phyloP scores from a whole-genome alignment of 2,888 invertebrate species.

The Platypus cylindrus region DNA sequence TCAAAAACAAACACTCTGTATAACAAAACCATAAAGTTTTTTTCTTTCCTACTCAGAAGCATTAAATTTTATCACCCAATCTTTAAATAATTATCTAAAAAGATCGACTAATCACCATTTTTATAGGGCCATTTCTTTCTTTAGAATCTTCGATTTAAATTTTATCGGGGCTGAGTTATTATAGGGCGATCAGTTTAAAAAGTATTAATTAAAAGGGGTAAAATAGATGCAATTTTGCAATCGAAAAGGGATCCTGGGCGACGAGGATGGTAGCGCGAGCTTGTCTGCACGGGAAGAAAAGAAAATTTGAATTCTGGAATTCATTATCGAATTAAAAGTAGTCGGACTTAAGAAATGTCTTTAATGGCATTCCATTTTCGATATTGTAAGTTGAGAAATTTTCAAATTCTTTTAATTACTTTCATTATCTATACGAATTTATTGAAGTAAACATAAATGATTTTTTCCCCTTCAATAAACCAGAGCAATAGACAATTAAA shows the following conservation, averaged over 20 bases:
- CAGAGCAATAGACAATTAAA: too few relatives aligned
- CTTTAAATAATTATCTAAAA: too few relatives aligned
- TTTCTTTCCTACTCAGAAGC: too few relatives aligned
- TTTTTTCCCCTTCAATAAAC: too few relatives aligned
- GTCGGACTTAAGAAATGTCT: slow-evolving; percentile 13
- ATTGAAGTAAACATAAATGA: not conserved
- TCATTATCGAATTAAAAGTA: slow-evolving; percentile 15
- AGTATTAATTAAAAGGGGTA: slow-evolving; percentile 17
- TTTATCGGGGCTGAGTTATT: slow-evolving; percentile 14
- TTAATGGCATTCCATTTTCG: slow-evolving; percentile 11
- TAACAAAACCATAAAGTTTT: too few relatives aligned
- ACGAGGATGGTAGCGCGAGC: not conserved
- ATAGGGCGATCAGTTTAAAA: slow-evolving; percentile 13
- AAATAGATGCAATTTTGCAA: slow-evolving; percentile 12
- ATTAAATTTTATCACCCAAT: too few relatives aligned
- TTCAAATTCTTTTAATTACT: slow-evolving; percentile 4
- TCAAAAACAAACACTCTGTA: too few relatives aligned
- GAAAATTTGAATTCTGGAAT: slow-evolving; percentile 17
- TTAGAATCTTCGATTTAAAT: too few relatives aligned
- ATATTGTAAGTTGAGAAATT: slow-evolving; percentile 8
- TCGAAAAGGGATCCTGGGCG: not conserved
- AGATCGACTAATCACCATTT: too few relatives aligned
- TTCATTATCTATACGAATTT: not conserved
- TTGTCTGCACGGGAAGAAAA: slow-evolving; percentile 6
- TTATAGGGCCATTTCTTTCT: too few relatives aligned